Percentiles rank a stretch among this genome's conserved stretches.
Evolutionary conservation across 2,888 invertebrate species (phyloP).

Genomic region (Drosophila longiperda): DNA sequence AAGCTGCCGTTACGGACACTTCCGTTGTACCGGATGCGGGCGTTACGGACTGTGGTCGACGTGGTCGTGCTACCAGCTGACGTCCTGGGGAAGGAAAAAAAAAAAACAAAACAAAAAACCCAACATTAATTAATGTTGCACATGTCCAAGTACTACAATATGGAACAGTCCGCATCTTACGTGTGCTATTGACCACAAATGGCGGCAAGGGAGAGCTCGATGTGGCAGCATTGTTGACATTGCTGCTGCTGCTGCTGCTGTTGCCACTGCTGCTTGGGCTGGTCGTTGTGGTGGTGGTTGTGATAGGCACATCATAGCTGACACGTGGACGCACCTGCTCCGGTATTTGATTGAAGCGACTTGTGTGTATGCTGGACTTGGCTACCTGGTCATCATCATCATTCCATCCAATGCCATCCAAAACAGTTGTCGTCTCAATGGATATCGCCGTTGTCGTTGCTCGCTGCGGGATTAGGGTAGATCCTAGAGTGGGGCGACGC

Average conservation of each 20-base stretch:
- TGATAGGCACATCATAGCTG: slow-evolving; percentile 47
- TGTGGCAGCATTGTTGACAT: slow-evolving; percentile 27
- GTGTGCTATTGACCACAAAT: slow-evolving; percentile 33
- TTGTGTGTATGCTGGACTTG: slow-evolving; percentile 83
- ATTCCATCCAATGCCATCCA: slow-evolving; percentile 60
- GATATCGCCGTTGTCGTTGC: slow-evolving; percentile 54
- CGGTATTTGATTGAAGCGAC: slow-evolving; percentile 82
- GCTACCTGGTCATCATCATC: slow-evolving; percentile 82
- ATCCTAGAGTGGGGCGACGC: slow-evolving; percentile 82
- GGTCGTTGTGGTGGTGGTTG: not conserved
- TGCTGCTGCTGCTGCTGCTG: slow-evolving; percentile 12
- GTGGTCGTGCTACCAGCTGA: slow-evolving; percentile 66
- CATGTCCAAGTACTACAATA: not conserved
- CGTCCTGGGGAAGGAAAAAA: slow-evolving; percentile 43
- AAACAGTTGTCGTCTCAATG: slow-evolving; percentile 57
- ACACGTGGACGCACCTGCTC: slow-evolving; percentile 57
- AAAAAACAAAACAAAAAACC: no score
- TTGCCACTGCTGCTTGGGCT: not conserved
- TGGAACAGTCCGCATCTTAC: slow-evolving; percentile 39
- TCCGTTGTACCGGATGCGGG: slow-evolving; percentile 54
- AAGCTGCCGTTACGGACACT: slow-evolving; percentile 30
- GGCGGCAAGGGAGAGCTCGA: slow-evolving; percentile 14
- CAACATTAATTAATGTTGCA: not conserved
- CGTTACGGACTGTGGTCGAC: slow-evolving; percentile 69
- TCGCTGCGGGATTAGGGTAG: slow-evolving; percentile 61